Conservation (phyloP, 1,140 invertebrate species). For the Polyergus mexicanus region DNA sequence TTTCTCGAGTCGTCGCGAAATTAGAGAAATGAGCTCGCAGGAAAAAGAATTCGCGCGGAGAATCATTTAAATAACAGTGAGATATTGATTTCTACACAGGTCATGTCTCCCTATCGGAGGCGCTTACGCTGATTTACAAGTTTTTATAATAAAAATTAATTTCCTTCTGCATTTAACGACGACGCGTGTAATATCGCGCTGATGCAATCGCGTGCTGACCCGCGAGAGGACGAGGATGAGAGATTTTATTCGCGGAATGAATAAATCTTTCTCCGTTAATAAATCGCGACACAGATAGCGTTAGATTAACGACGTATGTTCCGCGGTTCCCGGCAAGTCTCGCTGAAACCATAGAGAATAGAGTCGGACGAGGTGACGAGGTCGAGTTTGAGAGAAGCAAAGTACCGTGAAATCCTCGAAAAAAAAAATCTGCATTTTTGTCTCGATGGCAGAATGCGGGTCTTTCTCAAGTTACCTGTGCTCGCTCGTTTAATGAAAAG, state of each 20-base stretch:
- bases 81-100: constrained; percentile 24
- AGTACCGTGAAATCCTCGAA: background rate
- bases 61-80: constrained; percentile 53
- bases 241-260: constrained; percentile 56
- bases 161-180: constrained; percentile 40
- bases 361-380: background rate
- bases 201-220: constrained; percentile 41
- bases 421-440: background rate
- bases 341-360: background rate
- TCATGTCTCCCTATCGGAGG: background rate
- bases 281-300: constrained; percentile 57
- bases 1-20: background rate
- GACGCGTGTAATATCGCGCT: background rate
- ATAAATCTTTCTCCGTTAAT: constrained; percentile 65
- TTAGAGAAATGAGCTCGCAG: background rate
- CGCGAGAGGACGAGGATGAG: constrained; percentile 54
- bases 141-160: constrained; percentile 68
- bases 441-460: background rate
- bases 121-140: constrained; percentile 31
- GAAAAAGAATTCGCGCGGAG: constrained; percentile 8
- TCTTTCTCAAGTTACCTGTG: background rate
- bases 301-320: constrained; percentile 60
- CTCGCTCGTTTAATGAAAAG: constrained; percentile 3
- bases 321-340: constrained; percentile 4
- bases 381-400: background rate